Conservation (phyloP, 1,140 invertebrate genomes). For the Bombyx mori region DNA sequence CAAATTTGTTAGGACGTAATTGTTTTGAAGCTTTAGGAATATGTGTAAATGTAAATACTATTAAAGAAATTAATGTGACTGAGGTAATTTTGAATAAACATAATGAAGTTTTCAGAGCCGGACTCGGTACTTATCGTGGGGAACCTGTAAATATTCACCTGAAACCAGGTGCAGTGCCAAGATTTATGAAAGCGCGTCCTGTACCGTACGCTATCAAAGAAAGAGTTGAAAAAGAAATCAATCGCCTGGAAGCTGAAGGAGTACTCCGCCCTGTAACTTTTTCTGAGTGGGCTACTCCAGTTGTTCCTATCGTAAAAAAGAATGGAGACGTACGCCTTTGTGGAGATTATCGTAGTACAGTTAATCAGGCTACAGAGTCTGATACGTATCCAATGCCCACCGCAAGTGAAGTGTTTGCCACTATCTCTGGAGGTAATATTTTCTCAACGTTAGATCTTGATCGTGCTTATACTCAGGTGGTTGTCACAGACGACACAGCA, state of each 20-base stretch:
- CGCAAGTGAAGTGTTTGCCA: conserved; percentile 33
- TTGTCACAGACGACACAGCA: neutral
- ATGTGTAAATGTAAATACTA: too few relatives aligned
- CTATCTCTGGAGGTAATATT: conserved; percentile 26
- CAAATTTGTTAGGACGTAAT: too few relatives aligned
- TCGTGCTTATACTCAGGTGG: conserved; percentile 27
- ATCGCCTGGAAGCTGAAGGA: conserved; percentile 32
- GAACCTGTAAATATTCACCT: conserved; percentile 19
- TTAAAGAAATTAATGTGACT: neutral
- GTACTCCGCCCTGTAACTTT: conserved; percentile 25
- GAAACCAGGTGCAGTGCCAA: conserved; percentile 13
- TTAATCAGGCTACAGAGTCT: conserved; percentile 29
- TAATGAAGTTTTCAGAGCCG: conserved; percentile 20
- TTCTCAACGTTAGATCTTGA: too few relatives aligned
- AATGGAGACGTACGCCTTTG: conserved; percentile 25
- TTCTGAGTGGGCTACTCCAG: conserved; percentile 28
- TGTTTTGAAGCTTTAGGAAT: too few relatives aligned
- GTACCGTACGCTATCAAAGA: conserved; percentile 42
- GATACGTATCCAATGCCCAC: conserved; percentile 12
- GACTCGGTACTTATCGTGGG: conserved; percentile 24
- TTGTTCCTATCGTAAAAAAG: conserved; percentile 23
- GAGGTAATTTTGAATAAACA: conserved; percentile 14
- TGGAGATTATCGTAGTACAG: conserved; percentile 26
- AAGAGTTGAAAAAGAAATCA: conserved; percentile 47
- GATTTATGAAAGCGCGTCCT: conserved; percentile 24